Evolutionary conservation across 2,113 vertebrate species (phyloP), one percentile per base, ranked within the genome.

Genomic region (Phylloscopus trochiloides): DNA sequence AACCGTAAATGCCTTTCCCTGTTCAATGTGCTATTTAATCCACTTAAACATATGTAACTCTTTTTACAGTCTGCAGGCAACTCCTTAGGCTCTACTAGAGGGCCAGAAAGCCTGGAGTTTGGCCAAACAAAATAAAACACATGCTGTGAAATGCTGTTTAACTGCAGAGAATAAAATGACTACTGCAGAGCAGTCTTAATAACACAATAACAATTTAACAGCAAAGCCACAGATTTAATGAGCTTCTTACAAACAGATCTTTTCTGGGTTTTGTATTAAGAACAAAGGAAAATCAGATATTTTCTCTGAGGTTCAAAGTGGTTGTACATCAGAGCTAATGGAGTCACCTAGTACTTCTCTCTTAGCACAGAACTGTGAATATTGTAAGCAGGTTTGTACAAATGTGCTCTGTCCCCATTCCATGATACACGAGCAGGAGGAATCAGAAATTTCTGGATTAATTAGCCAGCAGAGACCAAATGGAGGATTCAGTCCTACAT

Each of bases 121-220:
- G 52, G 52, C 71, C 93, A 86, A 88, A 55, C 21, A n/a, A 96
- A 87, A 87, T 77, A 87, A 90, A 94, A 68, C 29, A 73, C 38
- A 16, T 72, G 67, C 75, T 75, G 40, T 79, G 71, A 86, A 93
- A 65, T 90, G 70, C 62, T 90, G 6, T 68, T 95, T 90, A 78
- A 72, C 59, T 92, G 48, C 65, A 63, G 71, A 85, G 32, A 88
- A 78, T 74, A 50, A 81, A 93, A 78, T 62, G 0, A 57, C 42
- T 90, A 18, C 88, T 84, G 66, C 57, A 73, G 55, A 78, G 48
- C 59, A 80, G 61, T 54, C 62, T 94, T 96, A 79, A 67, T 87
- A 77, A 70, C 42, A 29, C 34, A 70, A 32, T 52, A 76, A 76
- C 68, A 58, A 70, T 77, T 91, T 70, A 81, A 42, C 26, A 78